Evolutionary conservation across 2,888 invertebrate species (phyloP), one percentile per base, ranked within the genome.

Genomic region (Drosophila nigricruria): DNA sequence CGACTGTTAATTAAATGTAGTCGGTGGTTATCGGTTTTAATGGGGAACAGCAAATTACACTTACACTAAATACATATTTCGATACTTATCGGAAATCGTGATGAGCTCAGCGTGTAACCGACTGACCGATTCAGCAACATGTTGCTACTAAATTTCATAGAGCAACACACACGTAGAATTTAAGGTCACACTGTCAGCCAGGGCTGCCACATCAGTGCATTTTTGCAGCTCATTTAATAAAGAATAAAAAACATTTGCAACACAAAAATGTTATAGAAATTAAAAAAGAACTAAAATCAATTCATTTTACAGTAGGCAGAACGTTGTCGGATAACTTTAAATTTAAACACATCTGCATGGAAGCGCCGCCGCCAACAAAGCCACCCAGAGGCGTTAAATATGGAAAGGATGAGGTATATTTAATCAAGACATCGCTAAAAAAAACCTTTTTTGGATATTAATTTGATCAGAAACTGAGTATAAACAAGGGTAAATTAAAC

Each of bases 381-480:
- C 97, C 97, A 88, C 97, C 97, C 25, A 94, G 97, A 90, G 97
- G 97, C 69, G 96, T 97, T 52, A 97, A 97, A 94, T 95, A 96
- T 91, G 95, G 96, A 61, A 97, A 96, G 94, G 97, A 97, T 94
- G 96, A 97, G 92, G 97, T 96, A 94, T 10, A 65, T 47, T 50
- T 45, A 27, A 54, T 36, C 32, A 65, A 69, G 50, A 42, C n/a
- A 32, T 27, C 9, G 23, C 14, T 23, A 50, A 18, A 47, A 59
- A 32, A n/a, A 25, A 10, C 5, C 25, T 3, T 34, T 43, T 16
- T 23, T 54, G 52, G 45, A 42, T n/a, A 14, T 10, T 42, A 49
- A 52, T 25, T 40, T 38, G 32, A 12, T 8, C 27, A 18, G 8
- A 9, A 58, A n/a, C 18, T 1, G 8, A 38, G 0, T 1, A 2